Percentiles rank a stretch among this genome's conserved stretches.
These are phyloP conservation scores for Vimba vimba DNA, from an alignment of 2,113 vertebrate genomes.

Conservation along the genomic window DNA sequence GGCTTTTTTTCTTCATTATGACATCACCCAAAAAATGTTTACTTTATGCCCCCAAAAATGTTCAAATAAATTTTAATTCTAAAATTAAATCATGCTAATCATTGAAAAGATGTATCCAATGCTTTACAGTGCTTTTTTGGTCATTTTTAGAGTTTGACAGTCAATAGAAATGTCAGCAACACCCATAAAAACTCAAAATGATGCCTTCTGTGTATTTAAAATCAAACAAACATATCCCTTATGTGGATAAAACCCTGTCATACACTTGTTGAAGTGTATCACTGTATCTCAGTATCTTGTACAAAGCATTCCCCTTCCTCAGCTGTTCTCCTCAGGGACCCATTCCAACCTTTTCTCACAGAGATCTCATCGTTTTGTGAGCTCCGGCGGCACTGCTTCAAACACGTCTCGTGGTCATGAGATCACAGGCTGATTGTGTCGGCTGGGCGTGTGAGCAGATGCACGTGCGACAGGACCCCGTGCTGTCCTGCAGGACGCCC, in stretches of 20 bases:
- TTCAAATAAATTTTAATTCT: neutral
- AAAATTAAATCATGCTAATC: neutral
- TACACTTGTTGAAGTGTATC: neutral
- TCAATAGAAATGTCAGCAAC: neutral
- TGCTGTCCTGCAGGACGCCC: conserved; percentile 38
- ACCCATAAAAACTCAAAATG: neutral
- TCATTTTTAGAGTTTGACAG: neutral
- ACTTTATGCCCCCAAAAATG: neutral
- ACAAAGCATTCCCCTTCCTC: conserved; percentile 29
- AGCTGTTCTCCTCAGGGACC: conserved; percentile 34
- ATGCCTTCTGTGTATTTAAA: neutral
- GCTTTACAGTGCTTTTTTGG: neutral
- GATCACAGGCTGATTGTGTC: conserved; percentile 45
- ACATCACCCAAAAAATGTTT: neutral
- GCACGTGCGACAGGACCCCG: conserved; percentile 39
- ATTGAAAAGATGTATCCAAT: neutral
- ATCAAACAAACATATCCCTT: neutral
- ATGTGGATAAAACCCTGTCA: neutral
- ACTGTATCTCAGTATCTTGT: conserved; percentile 5
- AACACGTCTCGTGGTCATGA: conserved; percentile 46
- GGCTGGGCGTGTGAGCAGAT: conserved; percentile 51
- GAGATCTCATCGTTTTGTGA: conserved; percentile 57
- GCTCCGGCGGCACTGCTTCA: conserved; percentile 10
- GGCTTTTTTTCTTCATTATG: no score
- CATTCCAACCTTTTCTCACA: conserved; percentile 42